Evolutionary conservation across 2,113 vertebrate species (phyloP), one percentile per base, ranked within the genome.

Genomic region (Mugil cephalus): DNA sequence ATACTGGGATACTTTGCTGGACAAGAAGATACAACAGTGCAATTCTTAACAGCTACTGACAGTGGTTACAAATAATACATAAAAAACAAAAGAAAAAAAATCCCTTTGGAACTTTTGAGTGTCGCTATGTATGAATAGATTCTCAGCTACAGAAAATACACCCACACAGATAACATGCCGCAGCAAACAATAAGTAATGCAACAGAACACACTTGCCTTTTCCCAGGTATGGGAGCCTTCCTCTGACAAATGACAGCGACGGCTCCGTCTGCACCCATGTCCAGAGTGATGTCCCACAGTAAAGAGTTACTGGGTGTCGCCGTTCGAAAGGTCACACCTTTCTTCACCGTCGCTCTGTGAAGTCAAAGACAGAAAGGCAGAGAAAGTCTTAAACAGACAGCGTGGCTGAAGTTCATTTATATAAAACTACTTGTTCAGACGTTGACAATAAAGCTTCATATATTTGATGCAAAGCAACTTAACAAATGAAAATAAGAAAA

Each of bases 301-400:
- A 92, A 62, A 0, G 96, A 93, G 90, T 93, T 96, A 92, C 94
- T 97, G 83, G 95, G 94, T 73, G 95, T 93, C 0, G 96, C 93
- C 0, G 92, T 93, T 6, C 93, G 75, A 72, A 97, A 88, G 47
- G 87, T 95, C 88, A 98, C 93, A 0, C 96, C 96, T 79, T 93
- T 95, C 91, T 95, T 94, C 83, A 96, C 94, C 67, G 95, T 95
- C 0, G 95, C 96, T 93, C 97, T 99, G 84, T 51, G 17, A 76
- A 76, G 54, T 56, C 21, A 77, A 83, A 83, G 52, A 78, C 4
- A 1, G 77, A 80, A 86, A 87, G 64, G 61, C 77, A 65, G 77
- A 67, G 21, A 74, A 69, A 45, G 58, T 42, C 30, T 3, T 79
- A 36, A 70, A 58, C 24, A 30, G 24, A 30, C 24, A 30, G 24